Evolutionary conservation across 1,140 invertebrate genomes (phyloP), one percentile per base, ranked within the genome.

Genomic region (Anastrepha ludens): DNA sequence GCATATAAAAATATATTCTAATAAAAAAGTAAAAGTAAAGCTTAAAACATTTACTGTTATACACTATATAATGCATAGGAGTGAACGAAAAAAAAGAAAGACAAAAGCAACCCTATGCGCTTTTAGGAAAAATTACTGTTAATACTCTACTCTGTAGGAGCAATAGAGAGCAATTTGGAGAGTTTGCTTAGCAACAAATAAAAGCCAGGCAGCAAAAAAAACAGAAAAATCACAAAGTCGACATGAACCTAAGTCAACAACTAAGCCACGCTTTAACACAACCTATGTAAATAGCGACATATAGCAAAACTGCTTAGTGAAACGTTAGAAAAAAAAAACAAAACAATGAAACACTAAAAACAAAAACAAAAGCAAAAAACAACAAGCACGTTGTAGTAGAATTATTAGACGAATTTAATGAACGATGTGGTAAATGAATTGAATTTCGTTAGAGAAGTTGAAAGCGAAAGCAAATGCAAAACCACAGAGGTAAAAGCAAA

Each of bases 401-500:
- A 44, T 62, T 74, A 87, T 87, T 87, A 87, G 86, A 87, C 86
- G 86, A 87, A 87, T 87, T 87, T 87, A 87, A 70, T 59, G 59
- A 29, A 86, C n/a, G 15, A 86, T 55, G 41, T 59, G 39, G 39
- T 60, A 62, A 86, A 62, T 86, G 29, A 86, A 86, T 44, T 44
- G 85, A 9, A 39, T 44, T 86, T 59, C n/a, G 58, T 86, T 86
- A 86, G 59, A 17, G 55, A 60, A 47, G 39, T 15, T 44, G 58
- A 9, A n/a, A 85, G n/a, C 11, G 17, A 74, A 74, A 74, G 67
- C 1, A 7, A 74, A 62, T 8, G 55, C 17, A 17, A 87, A 87
- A 74, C 47, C 3, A 20, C 17, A 17, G 87, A 87, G 74, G 89
- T 89, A 88, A 88, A 50, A 59, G n/a, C 47, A 58, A 62, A 91